Evolutionary conservation across 2,888 invertebrate species (phyloP), one percentile per base, ranked within the genome.

Genomic region (Rhopalosiphum nymphaeae): DNA sequence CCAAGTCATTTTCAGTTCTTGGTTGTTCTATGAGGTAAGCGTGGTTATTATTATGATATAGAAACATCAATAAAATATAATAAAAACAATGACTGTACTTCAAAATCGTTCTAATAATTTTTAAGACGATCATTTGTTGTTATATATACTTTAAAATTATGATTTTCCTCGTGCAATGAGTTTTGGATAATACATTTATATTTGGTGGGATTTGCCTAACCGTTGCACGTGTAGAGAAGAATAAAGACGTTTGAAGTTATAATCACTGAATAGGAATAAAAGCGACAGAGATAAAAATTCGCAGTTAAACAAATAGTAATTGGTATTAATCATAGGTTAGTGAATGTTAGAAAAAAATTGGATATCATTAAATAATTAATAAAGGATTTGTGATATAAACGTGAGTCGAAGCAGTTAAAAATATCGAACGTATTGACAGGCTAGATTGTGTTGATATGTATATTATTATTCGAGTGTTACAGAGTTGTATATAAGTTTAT

Each of bases 1-100:
- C 95, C 98, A 99, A 97, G 98, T 98, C 25, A 95, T 97, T 94
- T 97, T 98, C 95, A 98, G 98, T 94, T 96, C 97, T 29, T 98
- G 97, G 97, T 96, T 98, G 91, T 98, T 98, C 95, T 95, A 97
- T 95, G 98, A 98, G 97, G 98, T 97, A 95, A 96, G 95, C 95
- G 87, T 10, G 84, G 84, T 21, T 84, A 89, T 7, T 44, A 89
- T 29, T 44, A 16, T 13, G 16, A 42, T n/a, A 56, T 78, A 89
- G 25, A 26, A 56, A n/a, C 29, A 86, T 46, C 2, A 86, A 44
- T 3, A 44, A 36, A 84, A 21, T 25, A 61, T 44, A 49, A 86
- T 84, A 56, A 46, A 16, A 85, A 91, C 44, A 86, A 85, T 36
- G 36, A 85, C 26, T 29, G 11, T 0, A 42, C n/a, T 2, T 46